Evolutionary conservation across 2,888 invertebrate genomes (phyloP).

Genomic region (Bhutanitis thaidina): DNA sequence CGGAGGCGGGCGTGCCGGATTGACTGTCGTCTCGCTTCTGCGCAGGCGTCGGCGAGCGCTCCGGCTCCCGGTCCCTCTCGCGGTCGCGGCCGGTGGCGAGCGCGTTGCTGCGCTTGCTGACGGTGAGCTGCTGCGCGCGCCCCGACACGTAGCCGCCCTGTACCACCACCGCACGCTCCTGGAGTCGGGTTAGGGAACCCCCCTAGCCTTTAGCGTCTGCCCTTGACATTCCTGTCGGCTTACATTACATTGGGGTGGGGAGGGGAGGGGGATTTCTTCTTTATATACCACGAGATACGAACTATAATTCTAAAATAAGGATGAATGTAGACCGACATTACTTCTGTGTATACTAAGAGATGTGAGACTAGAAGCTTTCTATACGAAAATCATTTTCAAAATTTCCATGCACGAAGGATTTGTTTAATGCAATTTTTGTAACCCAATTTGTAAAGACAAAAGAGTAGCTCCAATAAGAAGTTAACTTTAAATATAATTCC

Average conservation of each 20-base stretch:
- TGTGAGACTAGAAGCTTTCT: not conserved
- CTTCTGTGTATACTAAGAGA: not conserved
- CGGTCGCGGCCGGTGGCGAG: constrained; percentile 82
- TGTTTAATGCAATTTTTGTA: too few species aligned
- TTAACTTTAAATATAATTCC: not conserved
- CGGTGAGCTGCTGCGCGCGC: constrained; percentile 82
- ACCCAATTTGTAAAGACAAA: not conserved
- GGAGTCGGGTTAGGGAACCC: constrained; percentile 75
- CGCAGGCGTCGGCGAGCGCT: constrained; percentile 36
- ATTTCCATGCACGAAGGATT: too few species aligned
- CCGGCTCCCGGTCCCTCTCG: constrained; percentile 63
- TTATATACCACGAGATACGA: not conserved
- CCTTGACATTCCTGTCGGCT: constrained; percentile 55
- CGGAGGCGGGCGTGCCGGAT: constrained; percentile 44
- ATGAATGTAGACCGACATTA: not conserved
- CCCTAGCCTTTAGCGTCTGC: constrained; percentile 72
- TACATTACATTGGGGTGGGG: constrained; percentile 20
- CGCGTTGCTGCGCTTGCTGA: constrained; percentile 88
- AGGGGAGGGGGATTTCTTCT: not conserved
- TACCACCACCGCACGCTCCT: constrained; percentile 84
- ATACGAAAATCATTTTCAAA: too few species aligned
- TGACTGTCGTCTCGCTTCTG: constrained; percentile 34
- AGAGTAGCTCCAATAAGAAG: too few species aligned
- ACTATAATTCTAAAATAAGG: too few species aligned
- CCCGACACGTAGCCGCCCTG: constrained; percentile 84